Conservation (phyloP, 37 sponge, comb jelly and placozoan species). For the Axinella damicornis region DNA sequence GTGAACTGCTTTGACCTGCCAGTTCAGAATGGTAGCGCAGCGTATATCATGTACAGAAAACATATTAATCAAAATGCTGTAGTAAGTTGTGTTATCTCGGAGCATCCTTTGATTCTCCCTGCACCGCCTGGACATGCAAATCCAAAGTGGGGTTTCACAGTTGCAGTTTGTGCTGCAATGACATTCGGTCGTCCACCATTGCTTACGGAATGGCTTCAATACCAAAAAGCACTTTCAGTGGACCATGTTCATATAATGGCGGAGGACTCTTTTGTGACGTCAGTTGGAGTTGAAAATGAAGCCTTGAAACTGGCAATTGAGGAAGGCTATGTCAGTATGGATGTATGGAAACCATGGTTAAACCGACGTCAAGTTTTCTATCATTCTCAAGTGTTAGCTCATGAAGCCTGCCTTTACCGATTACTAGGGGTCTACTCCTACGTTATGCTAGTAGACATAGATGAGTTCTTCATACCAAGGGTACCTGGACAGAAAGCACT, state of each 20-base stretch:
- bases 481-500: background rate
- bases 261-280: background rate
- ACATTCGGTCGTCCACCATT: conserved; percentile 3
- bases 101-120: background rate
- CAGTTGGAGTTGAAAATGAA: no score
- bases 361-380: background rate
- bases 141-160: background rate
- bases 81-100: background rate
- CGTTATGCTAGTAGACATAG: background rate
- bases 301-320: background rate
- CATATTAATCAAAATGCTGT: background rate
- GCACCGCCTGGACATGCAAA: background rate
- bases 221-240: conserved; percentile 4
- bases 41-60: background rate
- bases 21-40: background rate
- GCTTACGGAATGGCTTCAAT: background rate
- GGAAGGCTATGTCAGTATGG: background rate
- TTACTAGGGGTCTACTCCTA: background rate
- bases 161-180: conserved; percentile 8
- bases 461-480: conserved; percentile 17
- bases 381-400: conserved; percentile 14
- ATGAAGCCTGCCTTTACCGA: conserved; percentile 18
- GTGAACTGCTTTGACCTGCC: conserved; percentile 27
- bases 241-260: conserved; percentile 19
- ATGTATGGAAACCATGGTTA: background rate